Percentiles rank a stretch among this genome's conserved stretches.
phyloP scores from a whole-genome alignment of 2,113 vertebrate genomes.

The Rhinoptilus africanus region DNA sequence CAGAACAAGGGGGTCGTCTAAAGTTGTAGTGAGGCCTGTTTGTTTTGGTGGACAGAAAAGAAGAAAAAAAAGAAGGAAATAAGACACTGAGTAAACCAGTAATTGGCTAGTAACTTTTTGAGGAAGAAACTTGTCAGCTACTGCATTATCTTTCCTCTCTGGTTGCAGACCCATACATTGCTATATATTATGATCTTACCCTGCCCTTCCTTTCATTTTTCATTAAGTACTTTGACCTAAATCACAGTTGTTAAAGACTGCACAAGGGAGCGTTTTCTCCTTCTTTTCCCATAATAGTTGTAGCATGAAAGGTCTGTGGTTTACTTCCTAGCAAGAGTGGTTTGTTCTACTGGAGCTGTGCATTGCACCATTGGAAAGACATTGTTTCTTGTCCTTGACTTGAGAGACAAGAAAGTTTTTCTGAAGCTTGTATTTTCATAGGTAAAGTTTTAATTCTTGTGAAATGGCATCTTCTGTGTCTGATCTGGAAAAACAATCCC shows the following conservation, averaged over 20 bases:
- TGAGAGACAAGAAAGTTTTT: not conserved
- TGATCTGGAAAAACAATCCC: not conserved
- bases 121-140: not conserved
- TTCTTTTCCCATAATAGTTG: not conserved
- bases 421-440: not conserved
- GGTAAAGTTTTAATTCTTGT: not conserved
- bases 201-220: not conserved
- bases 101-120: not conserved
- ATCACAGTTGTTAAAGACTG: not conserved
- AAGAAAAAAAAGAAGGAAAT: fast-evolving
- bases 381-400: not conserved
- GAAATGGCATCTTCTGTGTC: not conserved
- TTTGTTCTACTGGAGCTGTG: not conserved
- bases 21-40: not conserved
- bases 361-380: not conserved
- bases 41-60: not conserved
- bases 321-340: not conserved
- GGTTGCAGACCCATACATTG: not conserved
- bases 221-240: not conserved
- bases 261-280: not conserved
- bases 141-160: not conserved
- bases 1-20: not conserved
- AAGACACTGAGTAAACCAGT: not conserved
- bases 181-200: not conserved
- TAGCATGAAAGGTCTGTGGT: not conserved